phyloP scores from a whole-genome alignment of 2,113 vertebrate species.

The Cinclus mexicanus region DNA sequence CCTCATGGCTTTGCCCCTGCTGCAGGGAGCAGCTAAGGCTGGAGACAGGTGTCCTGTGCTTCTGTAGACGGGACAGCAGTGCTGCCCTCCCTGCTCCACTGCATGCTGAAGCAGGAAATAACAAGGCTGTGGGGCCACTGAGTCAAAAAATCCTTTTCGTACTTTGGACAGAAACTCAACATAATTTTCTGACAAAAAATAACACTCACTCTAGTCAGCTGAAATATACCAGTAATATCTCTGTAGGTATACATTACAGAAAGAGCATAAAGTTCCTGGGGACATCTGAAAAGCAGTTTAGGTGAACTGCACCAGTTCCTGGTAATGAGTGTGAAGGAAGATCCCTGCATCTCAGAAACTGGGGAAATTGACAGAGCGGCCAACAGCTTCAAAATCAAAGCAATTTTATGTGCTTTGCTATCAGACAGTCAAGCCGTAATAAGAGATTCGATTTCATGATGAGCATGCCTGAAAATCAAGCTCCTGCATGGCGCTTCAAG shows the following conservation, averaged over 20 bases:
- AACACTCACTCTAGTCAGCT: not conserved
- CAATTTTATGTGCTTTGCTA: not conserved
- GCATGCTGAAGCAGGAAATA: not conserved
- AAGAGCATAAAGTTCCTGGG: not conserved
- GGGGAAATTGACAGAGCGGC: not conserved
- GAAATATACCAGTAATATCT: not conserved
- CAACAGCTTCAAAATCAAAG: not conserved
- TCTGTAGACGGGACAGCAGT: rapidly evolving
- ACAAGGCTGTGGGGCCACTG: not conserved
- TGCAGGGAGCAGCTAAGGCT: not conserved
- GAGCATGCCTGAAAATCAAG: not conserved
- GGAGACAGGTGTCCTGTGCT: not conserved
- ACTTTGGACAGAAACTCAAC: not conserved
- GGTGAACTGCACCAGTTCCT: not conserved
- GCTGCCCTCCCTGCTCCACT: not conserved
- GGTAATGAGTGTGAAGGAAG: not conserved
- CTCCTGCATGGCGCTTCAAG: not conserved
- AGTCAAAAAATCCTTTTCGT: not conserved
- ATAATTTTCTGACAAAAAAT: not conserved
- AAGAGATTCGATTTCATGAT: not conserved
- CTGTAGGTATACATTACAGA: not conserved
- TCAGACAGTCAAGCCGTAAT: not conserved
- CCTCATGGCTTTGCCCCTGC: not conserved
- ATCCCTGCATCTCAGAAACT: not conserved
- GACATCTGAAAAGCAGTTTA: not conserved